Evolutionary conservation across 1,140 invertebrate genomes (phyloP), one percentile per base, ranked within the genome.

Genomic region (Notospermus geniculatus): DNA sequence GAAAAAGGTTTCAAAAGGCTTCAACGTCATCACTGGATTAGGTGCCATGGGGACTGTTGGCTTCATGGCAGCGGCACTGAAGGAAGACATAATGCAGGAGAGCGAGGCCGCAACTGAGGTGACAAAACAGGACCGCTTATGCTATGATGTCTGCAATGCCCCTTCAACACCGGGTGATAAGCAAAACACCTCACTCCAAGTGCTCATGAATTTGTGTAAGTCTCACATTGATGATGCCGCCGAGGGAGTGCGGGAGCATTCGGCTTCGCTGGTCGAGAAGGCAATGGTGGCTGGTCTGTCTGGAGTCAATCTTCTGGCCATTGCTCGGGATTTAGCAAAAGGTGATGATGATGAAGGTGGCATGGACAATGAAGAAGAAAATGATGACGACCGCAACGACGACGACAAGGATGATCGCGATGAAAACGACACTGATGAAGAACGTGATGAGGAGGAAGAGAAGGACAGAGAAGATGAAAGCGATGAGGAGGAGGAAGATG

Each of bases 401-500:
- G 36, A 30, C 59, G 60, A 30, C 59, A 41, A 25, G 58, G 54
- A 30, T 62, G 60, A 41, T 62, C 29, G 30, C 59, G 60, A 62
- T 62, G 60, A 62, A 29, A 29, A 59, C 43, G 39, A 62, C 43
- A 39, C 32, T 62, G 60, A 59, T 62, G 60, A 62, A 59, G 60
- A 58, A 39, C 54, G 59, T 62, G 32, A 62, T 58, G 27, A 59
- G 32, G 32, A 59, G 58, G 36, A 62, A 13, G n/a, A 43, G 11
- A n/a, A 43, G 11, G 39, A 43, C n/a, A 15, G 22, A 25, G 50
- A 58, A 32, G 29, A 62, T 62, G 30, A 62, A 41, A 30, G 59
- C 43, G 54, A 58, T 62, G 54, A 62, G 58, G 54, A 62, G 58
- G 60, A 58, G 58, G 54, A 62, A 59, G 63, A 65, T 28, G 62